Base-by-base conservation (phyloP, 1,140 invertebrate species). In the Aphidius gifuensis region DNA sequence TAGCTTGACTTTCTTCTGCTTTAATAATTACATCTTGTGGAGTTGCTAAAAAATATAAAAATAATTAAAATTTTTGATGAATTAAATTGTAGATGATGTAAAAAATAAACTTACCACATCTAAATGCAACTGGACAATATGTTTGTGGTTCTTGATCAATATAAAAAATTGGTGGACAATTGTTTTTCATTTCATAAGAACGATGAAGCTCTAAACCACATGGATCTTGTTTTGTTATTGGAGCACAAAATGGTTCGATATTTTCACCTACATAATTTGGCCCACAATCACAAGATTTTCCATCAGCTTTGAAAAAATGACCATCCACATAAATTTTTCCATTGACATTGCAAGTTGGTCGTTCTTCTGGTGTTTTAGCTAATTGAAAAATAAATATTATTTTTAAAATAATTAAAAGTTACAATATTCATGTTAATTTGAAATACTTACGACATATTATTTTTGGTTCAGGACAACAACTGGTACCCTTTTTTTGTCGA, bases 91-190 rank as follows among this genome's bases (percentile, higher is more conserved):
- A 9, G 9, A 43, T 40, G 6, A n/a, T 5, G 6, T 11, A 23
- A 11, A 23, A 43, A 5, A 11, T 54, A 2, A 58, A 73, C 73
- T 75, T 61, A 77, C 75, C 71, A 40, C 74, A 77, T 74, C 70
- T 69, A 6, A n/a, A 58, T 8, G 3, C 7, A 1, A 64, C 9
- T 39, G 6, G 66, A 49, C 74, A 77, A 32, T 32, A 38, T 3
- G 45, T 68, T 7, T 55, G 57, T 2, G 69, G 70, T 2, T 58
- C n/a, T 49, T 75, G 68, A 9, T 0, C 0, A 6, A 4, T 9
- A 21, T 72, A 71, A 61, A 62, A 76, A 42, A 68, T 61, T 0
- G 75, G 75, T 5, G 49, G 60, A n/a, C 74, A 77, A 0, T 72
- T 70, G 2, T 64, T 7, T 6, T 55, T 45, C 54, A 77, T 23